Base-by-base conservation (phyloP, 2,888 invertebrate species). In the Frankliniella intonsa region DNA sequence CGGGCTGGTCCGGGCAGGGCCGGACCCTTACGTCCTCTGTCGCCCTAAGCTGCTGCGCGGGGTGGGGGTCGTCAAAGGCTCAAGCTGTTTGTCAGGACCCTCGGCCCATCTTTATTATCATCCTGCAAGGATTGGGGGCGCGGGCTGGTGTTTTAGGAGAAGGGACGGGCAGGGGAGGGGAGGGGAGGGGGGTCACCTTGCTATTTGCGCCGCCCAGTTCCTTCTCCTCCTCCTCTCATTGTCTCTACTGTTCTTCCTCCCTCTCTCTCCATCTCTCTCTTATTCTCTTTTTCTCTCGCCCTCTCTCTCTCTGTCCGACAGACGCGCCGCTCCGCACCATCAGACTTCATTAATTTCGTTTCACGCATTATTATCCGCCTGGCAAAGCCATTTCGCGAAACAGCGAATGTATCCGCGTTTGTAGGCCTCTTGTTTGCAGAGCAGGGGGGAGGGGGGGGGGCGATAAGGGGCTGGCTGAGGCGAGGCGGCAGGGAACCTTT, bases 341-440 rank as follows among this genome's bases (percentile, higher is more conserved):
- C 62, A 62, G 62, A 17, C 62, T 62, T 62, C 62, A 62, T 62
- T 62, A 62, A 62, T 62, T 62, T 62, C 62, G 62, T 62, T 62
- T 62, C 62, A 62, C 62, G 62, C 62, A n/a, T 62, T 62, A 62
- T 62, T 62, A 62, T 62, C 62, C n/a, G 19, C n/a, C 62, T 62
- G 62, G 38, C 38, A 38, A 38, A 38, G 38, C 38, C 38, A 38
- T 38, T 38, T 38, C 38, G 38, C 38, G 38, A 38, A 38, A 38
- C 38, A 38, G 38, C 38, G 38, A 38, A 38, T 38, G 38, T 38
- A 38, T 38, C 38, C 38, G 38, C 38, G 38, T 38, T 38, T 38
- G 38, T 38, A 38, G 38, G 38, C 38, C n/a, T n/a, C n/a, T 38
- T 38, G 38, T 38, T 38, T 38, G 38, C 5, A 2, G 38, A 38